Evolutionary conservation across 1,140 invertebrate genomes (phyloP).

Genomic region (Drosophila ficusphila): DNA sequence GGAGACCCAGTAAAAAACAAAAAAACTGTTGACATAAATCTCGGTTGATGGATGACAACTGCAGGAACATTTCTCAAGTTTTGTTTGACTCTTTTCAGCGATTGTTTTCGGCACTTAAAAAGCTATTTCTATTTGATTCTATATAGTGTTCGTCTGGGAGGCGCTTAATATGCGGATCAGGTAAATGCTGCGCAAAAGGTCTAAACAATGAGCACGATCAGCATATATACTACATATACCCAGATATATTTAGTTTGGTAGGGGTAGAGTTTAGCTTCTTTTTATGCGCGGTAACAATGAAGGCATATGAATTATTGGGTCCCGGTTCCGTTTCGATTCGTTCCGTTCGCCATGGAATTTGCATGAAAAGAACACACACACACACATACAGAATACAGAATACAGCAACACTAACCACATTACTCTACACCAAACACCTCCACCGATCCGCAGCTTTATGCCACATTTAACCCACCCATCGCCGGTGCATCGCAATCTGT

Average conservation of each 20-base stretch:
- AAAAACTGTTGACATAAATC: conserved; percentile 58
- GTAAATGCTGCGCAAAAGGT: conserved; percentile 69
- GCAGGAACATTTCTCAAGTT: conserved; percentile 51
- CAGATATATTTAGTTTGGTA: conserved; percentile 11
- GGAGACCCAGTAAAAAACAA: conserved; percentile 11
- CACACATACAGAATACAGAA: conserved; percentile 8
- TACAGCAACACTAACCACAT: conserved; percentile 49
- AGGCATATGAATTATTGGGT: conserved; percentile 74
- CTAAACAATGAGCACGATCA: conserved; percentile 77
- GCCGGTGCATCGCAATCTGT: conserved; percentile 70
- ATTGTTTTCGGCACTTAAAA: conserved; percentile 44
- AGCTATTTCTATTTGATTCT: conserved; percentile 65
- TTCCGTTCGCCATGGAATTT: conserved; percentile 45
- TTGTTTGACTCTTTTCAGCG: conserved; percentile 11
- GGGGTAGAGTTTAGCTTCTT: conserved; percentile 54
- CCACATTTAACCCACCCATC: conserved; percentile 76
- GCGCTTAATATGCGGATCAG: conserved; percentile 61
- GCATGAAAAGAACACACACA: conserved; percentile 49
- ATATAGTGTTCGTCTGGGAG: conserved; percentile 30
- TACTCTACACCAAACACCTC: conserved; percentile 20
- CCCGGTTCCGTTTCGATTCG: conserved; percentile 44
- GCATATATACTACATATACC: conserved; percentile 33
- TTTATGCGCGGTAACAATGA: conserved; percentile 64
- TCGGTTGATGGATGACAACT: conserved; percentile 58
- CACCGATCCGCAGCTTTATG: conserved; percentile 62